These are phyloP conservation scores for Piscicola geometra DNA, from an alignment of 2,888 invertebrate species.

Conservation along the genomic window DNA sequence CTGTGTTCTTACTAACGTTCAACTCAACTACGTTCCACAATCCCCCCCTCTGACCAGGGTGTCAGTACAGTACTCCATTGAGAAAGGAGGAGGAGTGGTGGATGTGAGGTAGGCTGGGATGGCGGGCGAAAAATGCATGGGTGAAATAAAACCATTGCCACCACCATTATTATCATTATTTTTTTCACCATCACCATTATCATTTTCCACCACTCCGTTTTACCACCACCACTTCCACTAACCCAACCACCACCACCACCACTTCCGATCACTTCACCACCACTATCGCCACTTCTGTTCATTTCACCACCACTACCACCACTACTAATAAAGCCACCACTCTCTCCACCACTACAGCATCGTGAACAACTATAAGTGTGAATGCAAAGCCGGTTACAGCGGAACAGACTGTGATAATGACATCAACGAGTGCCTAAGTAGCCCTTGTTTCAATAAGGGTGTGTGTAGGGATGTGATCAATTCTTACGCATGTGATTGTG, in stretches of 20 bases:
- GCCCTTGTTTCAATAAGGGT: slow-evolving; percentile 39
- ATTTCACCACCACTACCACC: too few species aligned
- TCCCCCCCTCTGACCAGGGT: neutral
- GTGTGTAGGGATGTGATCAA: slow-evolving; percentile 33
- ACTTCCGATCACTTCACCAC: too few species aligned
- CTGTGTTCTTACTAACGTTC: slow-evolving; percentile 43
- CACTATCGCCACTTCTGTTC: too few species aligned
- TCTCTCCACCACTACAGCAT: too few species aligned
- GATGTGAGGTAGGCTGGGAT: slow-evolving; percentile 44
- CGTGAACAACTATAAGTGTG: slow-evolving; percentile 52
- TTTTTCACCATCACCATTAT: too few species aligned
- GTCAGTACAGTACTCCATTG: slow-evolving; percentile 13
- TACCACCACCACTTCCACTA: too few species aligned
- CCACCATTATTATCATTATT: too few species aligned
- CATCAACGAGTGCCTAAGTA: slow-evolving; percentile 38
- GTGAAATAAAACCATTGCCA: too few species aligned
- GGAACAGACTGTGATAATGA: slow-evolving; percentile 37
- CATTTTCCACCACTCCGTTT: too few species aligned
- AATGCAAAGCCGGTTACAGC: slow-evolving; percentile 31
- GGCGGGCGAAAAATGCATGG: too few species aligned
- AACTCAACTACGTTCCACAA: slow-evolving; percentile 23
- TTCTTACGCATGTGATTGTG: slow-evolving; percentile 47
- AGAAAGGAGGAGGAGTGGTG: slow-evolving; percentile 27
- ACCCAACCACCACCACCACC: too few species aligned
- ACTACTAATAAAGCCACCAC: too few species aligned